Percentiles rank a stretch among this genome's conserved stretches.
Conservation (phyloP, 2,797 vertebrate species). For the Cheracebus regulus region DNA sequence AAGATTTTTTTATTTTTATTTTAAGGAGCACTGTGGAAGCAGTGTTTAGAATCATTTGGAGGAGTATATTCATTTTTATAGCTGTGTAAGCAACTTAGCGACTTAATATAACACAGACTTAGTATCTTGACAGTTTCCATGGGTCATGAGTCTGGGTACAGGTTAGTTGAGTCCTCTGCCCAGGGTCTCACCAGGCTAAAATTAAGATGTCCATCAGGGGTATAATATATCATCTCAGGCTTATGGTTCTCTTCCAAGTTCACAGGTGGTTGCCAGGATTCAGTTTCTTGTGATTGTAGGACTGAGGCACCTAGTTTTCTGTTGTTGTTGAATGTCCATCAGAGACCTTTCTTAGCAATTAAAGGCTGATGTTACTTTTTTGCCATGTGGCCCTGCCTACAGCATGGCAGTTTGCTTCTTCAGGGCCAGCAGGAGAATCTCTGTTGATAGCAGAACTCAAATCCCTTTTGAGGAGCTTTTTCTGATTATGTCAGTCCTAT, state of each 20-base stretch:
- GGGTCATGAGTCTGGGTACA: neutral
- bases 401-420: neutral
- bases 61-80: neutral
- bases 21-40: neutral
- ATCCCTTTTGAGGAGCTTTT: neutral
- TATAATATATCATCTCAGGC: neutral
- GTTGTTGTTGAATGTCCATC: neutral
- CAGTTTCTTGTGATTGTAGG: neutral
- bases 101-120: neutral
- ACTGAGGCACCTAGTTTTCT: neutral
- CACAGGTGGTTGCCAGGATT: neutral
- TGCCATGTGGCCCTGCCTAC: neutral
- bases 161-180: neutral
- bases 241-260: neutral
- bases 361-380: neutral
- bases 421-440: neutral
- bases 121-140: neutral
- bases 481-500: neutral
- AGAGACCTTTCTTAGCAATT: neutral
- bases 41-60: constrained; percentile 1
- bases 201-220: neutral
- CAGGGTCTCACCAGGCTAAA: neutral
- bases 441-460: neutral
- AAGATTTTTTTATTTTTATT: neutral
- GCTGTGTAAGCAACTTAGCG: neutral